A percentile compares a stretch with the other conserved stretches of the same genome.
phyloP scores from a whole-genome alignment of 2,797 vertebrate genomes.

The Onychomys leucogaster region DNA sequence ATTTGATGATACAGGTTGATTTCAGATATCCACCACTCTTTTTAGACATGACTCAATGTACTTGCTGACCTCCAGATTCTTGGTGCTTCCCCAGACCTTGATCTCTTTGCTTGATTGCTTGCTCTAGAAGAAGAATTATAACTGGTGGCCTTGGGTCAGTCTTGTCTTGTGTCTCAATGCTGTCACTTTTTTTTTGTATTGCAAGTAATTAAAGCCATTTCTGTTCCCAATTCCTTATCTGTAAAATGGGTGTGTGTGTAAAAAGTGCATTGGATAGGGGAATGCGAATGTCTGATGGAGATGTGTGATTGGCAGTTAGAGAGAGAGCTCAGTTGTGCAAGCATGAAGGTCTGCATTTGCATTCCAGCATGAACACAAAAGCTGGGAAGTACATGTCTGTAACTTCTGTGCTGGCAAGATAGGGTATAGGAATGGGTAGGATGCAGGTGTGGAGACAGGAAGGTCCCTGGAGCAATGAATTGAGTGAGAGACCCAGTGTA shows the following conservation, averaged over 20 bases:
- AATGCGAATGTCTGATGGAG: constrained; percentile 3
- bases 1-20: background rate
- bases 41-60: background rate
- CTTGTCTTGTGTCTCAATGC: background rate
- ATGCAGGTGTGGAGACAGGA: background rate
- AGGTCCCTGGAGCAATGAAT: background rate
- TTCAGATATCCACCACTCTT: background rate
- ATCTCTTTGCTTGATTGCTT: background rate
- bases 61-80: background rate
- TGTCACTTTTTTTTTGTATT: background rate
- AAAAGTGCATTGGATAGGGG: background rate
- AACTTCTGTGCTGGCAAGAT: background rate
- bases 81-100: background rate
- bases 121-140: background rate
- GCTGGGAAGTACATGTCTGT: background rate
- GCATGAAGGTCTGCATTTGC: background rate
- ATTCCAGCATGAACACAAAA: background rate
- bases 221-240: background rate
- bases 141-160: background rate
- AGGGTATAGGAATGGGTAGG: accelerated
- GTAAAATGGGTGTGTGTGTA: background rate
- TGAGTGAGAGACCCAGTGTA: background rate
- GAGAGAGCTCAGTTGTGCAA: background rate
- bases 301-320: background rate
- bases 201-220: background rate